These are phyloP conservation scores for Collichthys lucidus DNA, from an alignment of 2,113 vertebrate species.

Conservation along the genomic window DNA sequence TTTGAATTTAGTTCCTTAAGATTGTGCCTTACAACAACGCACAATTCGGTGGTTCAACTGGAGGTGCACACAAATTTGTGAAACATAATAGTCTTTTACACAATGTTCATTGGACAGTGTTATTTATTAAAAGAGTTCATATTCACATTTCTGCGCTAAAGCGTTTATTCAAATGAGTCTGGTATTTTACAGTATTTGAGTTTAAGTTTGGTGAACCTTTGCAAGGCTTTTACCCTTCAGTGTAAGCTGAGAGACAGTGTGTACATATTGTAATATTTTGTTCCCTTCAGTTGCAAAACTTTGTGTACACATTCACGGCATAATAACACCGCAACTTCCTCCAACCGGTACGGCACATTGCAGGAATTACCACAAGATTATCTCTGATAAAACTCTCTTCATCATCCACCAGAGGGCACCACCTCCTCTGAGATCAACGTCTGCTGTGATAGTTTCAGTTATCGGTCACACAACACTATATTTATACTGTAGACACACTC, in stretches of 20 bases:
- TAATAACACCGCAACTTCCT: not conserved
- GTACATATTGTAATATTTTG: not conserved
- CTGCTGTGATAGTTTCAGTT: not conserved
- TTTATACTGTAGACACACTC: not conserved
- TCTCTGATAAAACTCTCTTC: not conserved
- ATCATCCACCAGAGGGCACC: slow-evolving; percentile 62
- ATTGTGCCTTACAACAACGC: slow-evolving; percentile 4
- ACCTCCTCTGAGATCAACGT: not conserved
- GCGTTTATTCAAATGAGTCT: not conserved
- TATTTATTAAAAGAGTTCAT: slow-evolving; percentile 29
- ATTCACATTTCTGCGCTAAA: not conserved
- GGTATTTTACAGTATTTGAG: not conserved
- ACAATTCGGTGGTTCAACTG: not conserved
- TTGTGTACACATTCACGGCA: not conserved
- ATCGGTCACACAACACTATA: not conserved
- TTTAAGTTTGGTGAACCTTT: not conserved
- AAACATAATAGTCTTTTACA: not conserved
- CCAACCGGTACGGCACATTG: not conserved
- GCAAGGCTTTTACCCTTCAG: not conserved
- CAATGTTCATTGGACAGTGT: not conserved
- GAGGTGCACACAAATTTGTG: not conserved
- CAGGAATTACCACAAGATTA: not conserved
- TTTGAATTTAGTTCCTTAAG: slow-evolving; percentile 3
- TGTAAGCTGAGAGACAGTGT: not conserved
- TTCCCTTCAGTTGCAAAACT: not conserved